phyloP scores from a whole-genome alignment of 2,888 invertebrate genomes.

The Pharmacophagus antenor region DNA sequence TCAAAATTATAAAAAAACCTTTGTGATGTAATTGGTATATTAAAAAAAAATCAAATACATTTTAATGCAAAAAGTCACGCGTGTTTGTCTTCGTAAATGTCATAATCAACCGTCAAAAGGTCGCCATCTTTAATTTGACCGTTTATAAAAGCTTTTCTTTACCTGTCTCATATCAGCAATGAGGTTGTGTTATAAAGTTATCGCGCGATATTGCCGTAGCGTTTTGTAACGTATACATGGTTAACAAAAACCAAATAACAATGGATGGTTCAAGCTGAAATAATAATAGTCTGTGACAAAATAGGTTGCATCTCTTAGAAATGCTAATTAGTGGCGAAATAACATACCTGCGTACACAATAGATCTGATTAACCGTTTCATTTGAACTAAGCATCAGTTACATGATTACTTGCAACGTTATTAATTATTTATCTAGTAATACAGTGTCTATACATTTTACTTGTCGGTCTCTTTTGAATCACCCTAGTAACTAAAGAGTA shows the following conservation, averaged over 20 bases:
- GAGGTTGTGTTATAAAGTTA: not conserved
- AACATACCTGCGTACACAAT: not conserved
- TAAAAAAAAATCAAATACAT: conserved; percentile 26
- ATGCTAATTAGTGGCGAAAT: not conserved
- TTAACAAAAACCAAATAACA: conserved; percentile 8
- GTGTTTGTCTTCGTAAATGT: conserved; percentile 34
- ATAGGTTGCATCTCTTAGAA: not conserved
- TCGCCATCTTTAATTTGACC: conserved; percentile 33
- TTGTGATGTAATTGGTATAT: conserved; percentile 26
- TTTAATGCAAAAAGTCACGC: conserved; percentile 31
- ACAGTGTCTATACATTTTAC: no score
- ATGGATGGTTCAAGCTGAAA: not conserved
- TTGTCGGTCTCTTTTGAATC: no score
- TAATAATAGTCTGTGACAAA: not conserved
- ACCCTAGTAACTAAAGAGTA: no score
- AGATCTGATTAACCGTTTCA: not conserved
- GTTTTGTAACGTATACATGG: conserved; percentile 12
- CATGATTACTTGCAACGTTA: not conserved
- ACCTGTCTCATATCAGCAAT: conserved; percentile 18
- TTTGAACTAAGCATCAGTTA: not conserved
- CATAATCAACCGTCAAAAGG: conserved; percentile 39
- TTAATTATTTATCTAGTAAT: no score
- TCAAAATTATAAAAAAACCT: conserved; percentile 16
- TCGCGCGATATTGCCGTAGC: not conserved
- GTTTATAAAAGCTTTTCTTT: conserved; percentile 8